A percentile compares a stretch with the other conserved stretches of the same genome.
phyloP scores from a whole-genome alignment of 2,888 invertebrate genomes.

The Andrena marginata region DNA sequence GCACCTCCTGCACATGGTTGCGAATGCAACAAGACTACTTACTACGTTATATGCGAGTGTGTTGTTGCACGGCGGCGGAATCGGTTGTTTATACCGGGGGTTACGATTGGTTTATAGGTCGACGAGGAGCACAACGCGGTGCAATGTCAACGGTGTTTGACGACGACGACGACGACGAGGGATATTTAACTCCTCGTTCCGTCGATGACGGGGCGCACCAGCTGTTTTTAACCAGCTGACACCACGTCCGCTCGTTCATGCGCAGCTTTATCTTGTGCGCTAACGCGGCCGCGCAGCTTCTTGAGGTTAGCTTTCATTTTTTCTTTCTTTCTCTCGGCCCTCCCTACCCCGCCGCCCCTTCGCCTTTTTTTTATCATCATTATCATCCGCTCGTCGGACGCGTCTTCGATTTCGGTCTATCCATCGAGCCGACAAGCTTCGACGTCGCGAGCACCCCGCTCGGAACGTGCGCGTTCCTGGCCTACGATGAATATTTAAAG shows the following conservation, averaged over 20 bases:
- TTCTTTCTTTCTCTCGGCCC: conserved; percentile 8
- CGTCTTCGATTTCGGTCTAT: neutral
- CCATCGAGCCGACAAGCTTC: neutral
- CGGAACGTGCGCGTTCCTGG: conserved; percentile 13
- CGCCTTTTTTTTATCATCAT: neutral
- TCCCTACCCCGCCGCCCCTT: neutral
- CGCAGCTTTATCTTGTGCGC: conserved; percentile 51
- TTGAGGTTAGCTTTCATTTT: conserved; percentile 43
- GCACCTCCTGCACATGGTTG: conserved; percentile 52
- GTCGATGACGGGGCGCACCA: conserved; percentile 77
- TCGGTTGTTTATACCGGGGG: conserved; percentile 59
- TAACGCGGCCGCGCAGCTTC: conserved; percentile 32
- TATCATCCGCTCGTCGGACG: no score
- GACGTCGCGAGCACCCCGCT: neutral
- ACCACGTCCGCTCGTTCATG: conserved; percentile 68
- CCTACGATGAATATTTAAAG: conserved; percentile 41
- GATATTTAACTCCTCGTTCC: conserved; percentile 73
- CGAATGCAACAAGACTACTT: conserved; percentile 44
- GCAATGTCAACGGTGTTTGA: conserved; percentile 52
- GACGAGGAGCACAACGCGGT: conserved; percentile 49
- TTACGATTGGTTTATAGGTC: conserved; percentile 52
- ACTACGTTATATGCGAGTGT: conserved; percentile 30
- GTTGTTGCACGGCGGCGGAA: conserved; percentile 28
- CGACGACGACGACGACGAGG: conserved; percentile 38
- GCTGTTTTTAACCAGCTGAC: conserved; percentile 84